These are phyloP conservation scores for Molorchus minor DNA, from an alignment of 2,888 invertebrate genomes.

Conservation along the genomic window DNA sequence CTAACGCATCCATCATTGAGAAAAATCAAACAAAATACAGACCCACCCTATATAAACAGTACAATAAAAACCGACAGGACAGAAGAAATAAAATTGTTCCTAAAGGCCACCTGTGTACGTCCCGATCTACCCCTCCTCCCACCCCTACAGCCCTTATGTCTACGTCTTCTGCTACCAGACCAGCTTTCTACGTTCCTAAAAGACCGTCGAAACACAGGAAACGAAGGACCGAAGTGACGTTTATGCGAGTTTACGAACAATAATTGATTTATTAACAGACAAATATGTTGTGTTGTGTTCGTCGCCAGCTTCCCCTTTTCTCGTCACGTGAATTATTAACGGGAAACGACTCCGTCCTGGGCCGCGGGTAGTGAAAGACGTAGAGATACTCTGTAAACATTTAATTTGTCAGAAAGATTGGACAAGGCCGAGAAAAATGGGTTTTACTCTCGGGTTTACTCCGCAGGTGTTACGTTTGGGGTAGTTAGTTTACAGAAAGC, in stretches of 20 bases:
- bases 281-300: conserved; percentile 36
- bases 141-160: too few relatives aligned
- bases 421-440: neutral
- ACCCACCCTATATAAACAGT: too few relatives aligned
- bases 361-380: neutral
- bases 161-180: too few relatives aligned
- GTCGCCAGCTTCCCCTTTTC: conserved; percentile 30
- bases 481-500: too few relatives aligned
- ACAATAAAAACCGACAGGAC: too few relatives aligned
- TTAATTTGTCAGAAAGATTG: conserved; percentile 5
- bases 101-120: too few relatives aligned
- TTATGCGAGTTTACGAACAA: conserved; percentile 37
- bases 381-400: neutral
- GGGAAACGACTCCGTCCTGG: conserved; percentile 2
- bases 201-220: conserved; percentile 41
- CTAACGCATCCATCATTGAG: too few relatives aligned
- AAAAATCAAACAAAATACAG: too few relatives aligned
- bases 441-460: neutral
- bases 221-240: conserved; percentile 33
- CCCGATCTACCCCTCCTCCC: too few relatives aligned
- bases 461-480: neutral
- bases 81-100: too few relatives aligned
- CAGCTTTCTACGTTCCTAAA: too few relatives aligned
- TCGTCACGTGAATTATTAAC: conserved; percentile 29
- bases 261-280: conserved; percentile 43